Conservation (phyloP, 1,140 invertebrate genomes). For the Ridgeia piscesae region DNA sequence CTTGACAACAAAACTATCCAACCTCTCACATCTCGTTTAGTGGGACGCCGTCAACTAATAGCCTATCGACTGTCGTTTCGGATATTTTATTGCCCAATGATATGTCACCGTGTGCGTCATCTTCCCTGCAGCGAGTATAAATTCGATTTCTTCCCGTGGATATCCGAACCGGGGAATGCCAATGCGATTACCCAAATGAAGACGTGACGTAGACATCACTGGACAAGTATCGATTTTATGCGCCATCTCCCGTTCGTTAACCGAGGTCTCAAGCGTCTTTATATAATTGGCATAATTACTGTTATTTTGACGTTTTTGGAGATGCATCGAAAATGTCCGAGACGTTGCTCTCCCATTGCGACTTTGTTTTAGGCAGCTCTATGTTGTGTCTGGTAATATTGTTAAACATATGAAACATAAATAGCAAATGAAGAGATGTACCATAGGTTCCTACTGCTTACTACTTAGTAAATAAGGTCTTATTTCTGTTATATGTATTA, state of each 20-base stretch:
- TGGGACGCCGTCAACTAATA: not conserved
- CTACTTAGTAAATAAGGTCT: too few relatives aligned
- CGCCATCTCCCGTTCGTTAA: not conserved
- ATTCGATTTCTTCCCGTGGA: not conserved
- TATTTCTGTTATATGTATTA: too few relatives aligned
- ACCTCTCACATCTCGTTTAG: not conserved
- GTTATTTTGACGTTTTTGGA: not conserved
- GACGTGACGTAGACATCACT: not conserved
- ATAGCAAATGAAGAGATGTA: too few relatives aligned
- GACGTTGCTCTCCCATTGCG: too few relatives aligned
- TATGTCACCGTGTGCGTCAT: not conserved
- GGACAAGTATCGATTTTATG: not conserved
- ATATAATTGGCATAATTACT: not conserved
- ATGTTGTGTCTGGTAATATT: too few relatives aligned
- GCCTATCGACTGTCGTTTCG: not conserved
- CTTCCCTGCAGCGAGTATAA: not conserved
- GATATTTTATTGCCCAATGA: not conserved
- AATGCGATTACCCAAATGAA: not conserved
- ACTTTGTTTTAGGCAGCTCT: too few relatives aligned
- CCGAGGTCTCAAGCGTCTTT: not conserved
- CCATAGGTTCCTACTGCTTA: too few relatives aligned
- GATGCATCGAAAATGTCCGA: not conserved
- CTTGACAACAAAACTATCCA: not conserved
- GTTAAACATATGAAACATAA: too few relatives aligned
- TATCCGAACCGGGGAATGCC: not conserved